Base-by-base conservation (phyloP, 1,140 invertebrate genomes). In the Drosophila ambigua region DNA sequence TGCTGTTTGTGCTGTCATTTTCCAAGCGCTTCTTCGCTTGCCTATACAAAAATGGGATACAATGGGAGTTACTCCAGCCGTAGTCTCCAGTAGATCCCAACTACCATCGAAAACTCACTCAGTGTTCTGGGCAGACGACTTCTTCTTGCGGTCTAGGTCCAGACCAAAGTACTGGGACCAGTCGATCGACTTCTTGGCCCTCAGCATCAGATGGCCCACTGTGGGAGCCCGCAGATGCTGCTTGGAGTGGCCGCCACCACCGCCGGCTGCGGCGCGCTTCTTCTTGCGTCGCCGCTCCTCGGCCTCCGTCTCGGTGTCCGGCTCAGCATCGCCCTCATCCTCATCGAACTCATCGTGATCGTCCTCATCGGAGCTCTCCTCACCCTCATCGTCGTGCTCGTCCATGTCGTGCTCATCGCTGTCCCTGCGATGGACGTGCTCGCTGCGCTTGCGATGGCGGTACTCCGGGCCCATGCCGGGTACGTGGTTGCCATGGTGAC, bases 121-220 rank as follows among this genome's bases (percentile, higher is more conserved):
- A n/a, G 63, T 46, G 11, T 49, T 15, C 48, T 65, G 59, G 1
- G 44, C 49, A 5, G 94, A 93, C 76, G 94, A 93, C 76, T 96
- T 95, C 91, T 94, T 94, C 66, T 96, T 95, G 57, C 95, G 94
- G 90, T 97, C 96, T 48, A 97, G 94, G 90, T 97, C 96, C 50
- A 97, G 94, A 0, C 96, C 96, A 81, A 97, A 97, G 76, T 97
- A 97, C 53, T 96, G 94, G 0, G 96, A 96, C 96, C 96, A 97
- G 74, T 97, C 94, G 41, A 97, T 94, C 9, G 95, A 96, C 90
- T 97, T 97, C 90, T 97, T 97, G 71, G 91, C 82, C 64, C 92
- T 73, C 13, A 82, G 72, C 66, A 73, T 85, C 5, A 82, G 39
- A 48, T 90, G 84, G 0, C 76, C 77, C 16, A 82, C 77, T 7